Evolutionary conservation across 1,140 invertebrate genomes (phyloP).

Genomic region (Magallana gigas): DNA sequence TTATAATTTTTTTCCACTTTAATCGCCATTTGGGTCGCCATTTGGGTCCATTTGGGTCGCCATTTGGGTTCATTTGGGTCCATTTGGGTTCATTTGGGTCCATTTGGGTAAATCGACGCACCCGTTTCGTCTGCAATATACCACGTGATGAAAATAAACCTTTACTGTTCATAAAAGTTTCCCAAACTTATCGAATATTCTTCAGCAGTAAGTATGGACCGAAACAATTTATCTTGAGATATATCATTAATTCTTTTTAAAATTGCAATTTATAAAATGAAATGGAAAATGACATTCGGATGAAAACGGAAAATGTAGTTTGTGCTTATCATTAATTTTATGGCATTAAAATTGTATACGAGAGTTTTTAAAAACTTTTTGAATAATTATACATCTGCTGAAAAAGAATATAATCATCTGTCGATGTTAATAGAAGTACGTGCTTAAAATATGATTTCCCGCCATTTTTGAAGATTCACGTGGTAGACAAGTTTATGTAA

Average conservation of each 20-base stretch:
- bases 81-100: too few relatives aligned
- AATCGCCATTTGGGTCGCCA: too few relatives aligned
- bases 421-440: not conserved
- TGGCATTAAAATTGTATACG: too few relatives aligned
- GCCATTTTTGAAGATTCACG: not conserved
- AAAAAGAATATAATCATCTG: not conserved
- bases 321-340: too few relatives aligned
- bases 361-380: not conserved
- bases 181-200: not conserved
- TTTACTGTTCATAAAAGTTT: not conserved
- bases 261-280: not conserved
- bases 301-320: not conserved
- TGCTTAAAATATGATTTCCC: not conserved
- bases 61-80: too few relatives aligned
- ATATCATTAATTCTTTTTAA: not conserved
- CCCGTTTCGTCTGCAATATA: conserved; percentile 49
- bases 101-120: too few relatives aligned
- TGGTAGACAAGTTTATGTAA: not conserved
- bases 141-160: conserved; percentile 19
- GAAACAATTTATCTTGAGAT: not conserved
- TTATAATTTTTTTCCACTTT: too few relatives aligned
- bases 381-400: not conserved
- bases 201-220: not conserved
- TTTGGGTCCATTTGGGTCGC: too few relatives aligned
- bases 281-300: not conserved